Evolutionary conservation across 2,797 vertebrate genomes (phyloP), one percentile per base, ranked within the genome.

Genomic region (Hippoglossus hippoglossus): DNA sequence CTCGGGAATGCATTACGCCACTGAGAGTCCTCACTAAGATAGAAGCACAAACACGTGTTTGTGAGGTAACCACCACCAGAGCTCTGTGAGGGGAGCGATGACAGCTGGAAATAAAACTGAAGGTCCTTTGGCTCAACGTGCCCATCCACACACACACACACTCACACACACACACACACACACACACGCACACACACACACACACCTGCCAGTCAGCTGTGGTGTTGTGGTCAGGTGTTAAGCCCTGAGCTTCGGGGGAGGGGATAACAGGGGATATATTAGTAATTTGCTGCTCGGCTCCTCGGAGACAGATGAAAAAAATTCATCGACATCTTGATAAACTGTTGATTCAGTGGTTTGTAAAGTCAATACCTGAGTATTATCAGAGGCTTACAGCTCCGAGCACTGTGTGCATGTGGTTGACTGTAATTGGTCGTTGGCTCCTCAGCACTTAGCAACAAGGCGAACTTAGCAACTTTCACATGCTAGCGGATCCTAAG

Each of bases 261-360:
- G 64, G 82, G 86, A 89, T 89, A 62, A 83, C 81, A 77, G 34
- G 21, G 82, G 87, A 87, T 91, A 77, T 69, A 87, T 82, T 67
- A 64, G 77, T 84, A 87, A 91, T 91, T 89, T 82, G 75, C 68
- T 63, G 55, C 80, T 75, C 69, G 69, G 69, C 71, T 85, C 81
- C 73, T 24, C 75, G 72, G 84, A 77, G 81, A 80, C 79, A 73
- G 82, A 85, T 89, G 70, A 88, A 85, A 86, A 31, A 85, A 79
- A 74, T 84, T 81, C 54, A 73, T 88, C 80, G 59, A 85, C 94
- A 92, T 93, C 93, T 92, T 94, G 93, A 95, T 91, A 93, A 94
- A 93, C 93, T 92, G 95, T 94, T 94, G 94, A 93, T 87, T 79
- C 73, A 81, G 78, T 59, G 58, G 73, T 78, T 67, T 80, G 65